Conservation (phyloP, 2,888 invertebrate genomes). For the Spicauda simplicius region DNA sequence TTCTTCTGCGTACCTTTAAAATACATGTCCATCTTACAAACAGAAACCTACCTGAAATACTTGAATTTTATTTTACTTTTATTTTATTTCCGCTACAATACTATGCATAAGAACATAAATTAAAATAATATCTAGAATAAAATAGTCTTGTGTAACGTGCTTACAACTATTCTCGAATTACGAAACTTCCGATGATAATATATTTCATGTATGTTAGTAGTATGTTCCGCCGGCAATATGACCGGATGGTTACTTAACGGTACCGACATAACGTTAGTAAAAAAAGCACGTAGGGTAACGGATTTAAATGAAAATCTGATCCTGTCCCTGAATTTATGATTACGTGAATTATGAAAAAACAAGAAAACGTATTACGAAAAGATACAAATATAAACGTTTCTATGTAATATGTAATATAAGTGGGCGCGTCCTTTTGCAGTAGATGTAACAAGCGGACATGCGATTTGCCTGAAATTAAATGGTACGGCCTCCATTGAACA, state of each 20-base stretch:
- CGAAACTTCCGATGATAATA: conserved; percentile 16
- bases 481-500: no score
- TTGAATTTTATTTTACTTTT: background rate
- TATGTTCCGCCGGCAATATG: conserved; percentile 18
- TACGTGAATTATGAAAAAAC: background rate
- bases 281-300: conserved; percentile 10
- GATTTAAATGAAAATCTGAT: background rate
- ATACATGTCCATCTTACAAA: no score
- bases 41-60: no score
- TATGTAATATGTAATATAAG: no score
- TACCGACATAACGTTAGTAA: background rate
- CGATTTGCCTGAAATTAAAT: no score
- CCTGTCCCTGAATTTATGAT: conserved; percentile 9
- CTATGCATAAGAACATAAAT: background rate
- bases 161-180: conserved; percentile 8
- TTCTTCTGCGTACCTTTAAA: no score
- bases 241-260: conserved; percentile 15
- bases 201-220: conserved; percentile 6
- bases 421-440: no score
- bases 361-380: background rate
- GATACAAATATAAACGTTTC: no score
- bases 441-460: no score
- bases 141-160: background rate
- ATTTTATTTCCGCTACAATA: background rate
- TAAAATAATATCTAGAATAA: background rate